Base-by-base conservation (phyloP, 2,888 invertebrate species). In the Cerceris ruficornis region DNA sequence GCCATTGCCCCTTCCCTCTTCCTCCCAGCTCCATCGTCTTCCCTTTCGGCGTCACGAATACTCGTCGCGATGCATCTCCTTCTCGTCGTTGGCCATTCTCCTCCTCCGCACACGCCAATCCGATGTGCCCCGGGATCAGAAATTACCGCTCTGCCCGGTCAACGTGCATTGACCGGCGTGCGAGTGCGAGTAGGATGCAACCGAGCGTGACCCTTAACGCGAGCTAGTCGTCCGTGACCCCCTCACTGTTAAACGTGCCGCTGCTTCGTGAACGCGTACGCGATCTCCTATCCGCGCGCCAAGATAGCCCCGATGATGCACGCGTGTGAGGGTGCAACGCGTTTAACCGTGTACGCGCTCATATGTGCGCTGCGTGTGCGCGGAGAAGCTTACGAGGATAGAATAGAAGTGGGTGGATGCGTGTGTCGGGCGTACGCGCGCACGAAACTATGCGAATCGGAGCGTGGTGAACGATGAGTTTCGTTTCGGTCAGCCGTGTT, bases 181-280 rank as follows among this genome's bases (percentile, higher is more conserved):
- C 77, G 86, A 86, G 85, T 72, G 79, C 82, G 75, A 82, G 84
- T 73, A 80, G 68, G 80, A 83, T 82, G 85, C 88, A 88, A 79
- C 87, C 82, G 86, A 90, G 90, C 90, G 88, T 91, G 90, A 91
- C 88, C 88, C 90, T 88, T 88, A 87, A 88, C 88, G 85, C 87
- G 86, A 84, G 69, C 87, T 86, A 90, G 87, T 90, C 91, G 90
- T 85, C 90, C 90, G 86, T 91, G 89, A 89, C 90, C 88, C 90
- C 88, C 88, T 86, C 43, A 58, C 81, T 61, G 69, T 78, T 77
- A 77, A 65, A 64, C 75, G 67, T 75, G 66, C 55, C 54, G 71
- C 55, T 55, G 71, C 54, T 66, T 57, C 76, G 64, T 68, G 52
- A 60, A 58, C 66, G 69, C 42, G 61, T 70, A 65, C 50, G 15